Percentiles rank a stretch among this genome's conserved stretches.
These are phyloP conservation scores for Cotesia vestalis DNA, from an alignment of 1,140 invertebrate species.

Conservation along the genomic window DNA sequence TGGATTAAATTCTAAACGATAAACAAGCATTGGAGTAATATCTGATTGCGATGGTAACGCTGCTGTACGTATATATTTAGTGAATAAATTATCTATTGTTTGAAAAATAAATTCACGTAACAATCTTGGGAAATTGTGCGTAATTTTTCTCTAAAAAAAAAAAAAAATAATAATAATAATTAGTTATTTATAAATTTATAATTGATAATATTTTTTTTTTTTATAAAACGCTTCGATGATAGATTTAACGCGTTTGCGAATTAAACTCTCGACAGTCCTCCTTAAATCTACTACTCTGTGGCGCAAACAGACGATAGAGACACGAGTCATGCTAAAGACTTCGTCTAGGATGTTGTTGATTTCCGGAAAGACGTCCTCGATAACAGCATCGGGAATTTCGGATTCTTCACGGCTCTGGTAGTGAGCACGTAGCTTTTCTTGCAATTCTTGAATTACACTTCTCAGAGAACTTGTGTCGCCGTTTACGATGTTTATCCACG, in stretches of 20 bases:
- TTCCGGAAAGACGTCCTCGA: too few relatives aligned
- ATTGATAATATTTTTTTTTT: too few relatives aligned
- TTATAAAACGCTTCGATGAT: constrained; percentile 17
- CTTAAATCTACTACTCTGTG: too few relatives aligned
- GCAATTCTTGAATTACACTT: neutral
- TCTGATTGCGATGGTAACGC: constrained; percentile 42
- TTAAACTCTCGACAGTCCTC: too few relatives aligned
- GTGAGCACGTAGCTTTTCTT: neutral
- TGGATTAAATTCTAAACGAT: neutral
- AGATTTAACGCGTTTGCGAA: too few relatives aligned
- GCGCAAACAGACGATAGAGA: too few relatives aligned
- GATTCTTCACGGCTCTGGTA: neutral
- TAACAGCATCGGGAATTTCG: neutral
- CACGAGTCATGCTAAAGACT: too few relatives aligned
- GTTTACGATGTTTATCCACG: neutral
- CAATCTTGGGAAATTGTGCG: constrained; percentile 29
- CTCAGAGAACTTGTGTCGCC: neutral
- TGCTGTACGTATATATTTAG: constrained; percentile 36
- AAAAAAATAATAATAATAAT: neutral
- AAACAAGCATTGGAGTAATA: constrained; percentile 49
- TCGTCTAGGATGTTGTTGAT: too few relatives aligned
- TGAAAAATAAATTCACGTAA: constrained; percentile 44
- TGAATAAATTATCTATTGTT: constrained; percentile 42
- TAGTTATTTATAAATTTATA: too few relatives aligned
- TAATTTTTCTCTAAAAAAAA: constrained; percentile 40